Base-by-base conservation (phyloP, 2,797 vertebrate species). In the Psittacula echo region DNA sequence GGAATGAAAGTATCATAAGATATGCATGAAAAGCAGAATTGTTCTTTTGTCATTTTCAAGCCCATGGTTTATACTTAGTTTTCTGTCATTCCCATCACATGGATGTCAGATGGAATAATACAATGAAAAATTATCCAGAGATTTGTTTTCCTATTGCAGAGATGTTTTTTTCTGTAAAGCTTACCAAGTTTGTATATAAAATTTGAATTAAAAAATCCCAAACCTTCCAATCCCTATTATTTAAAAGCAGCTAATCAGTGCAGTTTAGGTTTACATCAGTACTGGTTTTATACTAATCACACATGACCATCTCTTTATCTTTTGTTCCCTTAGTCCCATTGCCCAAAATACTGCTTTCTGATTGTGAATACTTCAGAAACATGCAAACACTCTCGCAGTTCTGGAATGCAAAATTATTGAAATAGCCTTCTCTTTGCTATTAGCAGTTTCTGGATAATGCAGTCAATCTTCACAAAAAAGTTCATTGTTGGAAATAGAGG, bases 41-140 rank as follows among this genome's bases (percentile, higher is more conserved):
- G 45, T 65, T 85, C 30, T 89, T 82, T 88, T 91, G 89, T 94
- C 65, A 62, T 94, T 93, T 92, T 81, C 73, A 89, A 89, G 89
- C 62, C 81, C 37, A 0, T 60, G 54, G 64, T 90, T 94, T 90
- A 76, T 71, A 15, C 50, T 21, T 11, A 78, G 62, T 42, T n/a
- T 51, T 92, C 47, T 75, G 73, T 90, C 84, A 70, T 89, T 93
- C 74, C 64, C 37, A n/a, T 79, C 66, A 66, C 51, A 18, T 34
- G 61, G 22, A 73, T 73, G 56, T 74, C 89, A 92, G 53, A 20
- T 67, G n/a, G 41, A 89, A 67, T 70, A 91, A 92, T 51, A 20
- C n/a, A 87, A 54, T n/a, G 56, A 85, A 68, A 81, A 89, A 86
- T 72, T 92, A 88, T 17, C 66, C 32, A 26, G 47, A 23, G 70